Evolutionary conservation across 2,113 vertebrate genomes (phyloP), one percentile per base, ranked within the genome.

Genomic region (Ranitomeya imitator): DNA sequence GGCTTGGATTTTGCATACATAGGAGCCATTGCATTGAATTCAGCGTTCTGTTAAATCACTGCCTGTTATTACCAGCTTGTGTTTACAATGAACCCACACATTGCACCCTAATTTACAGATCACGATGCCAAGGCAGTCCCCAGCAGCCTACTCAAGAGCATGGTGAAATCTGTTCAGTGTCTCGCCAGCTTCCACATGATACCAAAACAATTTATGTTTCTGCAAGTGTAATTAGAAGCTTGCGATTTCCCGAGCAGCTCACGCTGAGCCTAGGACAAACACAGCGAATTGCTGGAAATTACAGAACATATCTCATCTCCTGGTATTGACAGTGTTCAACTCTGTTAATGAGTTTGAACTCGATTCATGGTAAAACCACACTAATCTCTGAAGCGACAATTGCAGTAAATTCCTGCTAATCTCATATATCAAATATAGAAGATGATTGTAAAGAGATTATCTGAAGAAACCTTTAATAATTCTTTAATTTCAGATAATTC

Each of bases 181-280:
- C 83, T 85, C 51, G n/a, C n/a, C 82, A 26, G 82, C 82, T 84
- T 84, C 45, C 45, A 71, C 63, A 55, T 59, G n/a, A 45, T 76
- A 60, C 69, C 54, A 26, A 59, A 74, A 85, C 83, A 85, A 85
- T 74, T 85, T 85, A 85, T 54, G 76, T 74, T 60, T 85, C n/a
- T 74, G 54, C 52, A 74, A 85, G 55, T 76, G 54, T 84, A 84
- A 84, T 85, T 85, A 85, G 67, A 85, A 45, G 83, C 54, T 37
- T 76, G 52, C n/a, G 26, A 85, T 60, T 85, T 85, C 26, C 45
- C 63, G 31, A 69, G 69, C 67, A 76, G 83, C 83, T 74, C 67
- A 73, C 4, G 69, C 83, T 85, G 69, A 85, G 83, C 54, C 69
- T n/a, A 76, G 83, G 83, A 76, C 26, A 85, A 85, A 85, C 69